phyloP scores from a whole-genome alignment of 2,797 vertebrate genomes.

The Pangasius krempfi region DNA sequence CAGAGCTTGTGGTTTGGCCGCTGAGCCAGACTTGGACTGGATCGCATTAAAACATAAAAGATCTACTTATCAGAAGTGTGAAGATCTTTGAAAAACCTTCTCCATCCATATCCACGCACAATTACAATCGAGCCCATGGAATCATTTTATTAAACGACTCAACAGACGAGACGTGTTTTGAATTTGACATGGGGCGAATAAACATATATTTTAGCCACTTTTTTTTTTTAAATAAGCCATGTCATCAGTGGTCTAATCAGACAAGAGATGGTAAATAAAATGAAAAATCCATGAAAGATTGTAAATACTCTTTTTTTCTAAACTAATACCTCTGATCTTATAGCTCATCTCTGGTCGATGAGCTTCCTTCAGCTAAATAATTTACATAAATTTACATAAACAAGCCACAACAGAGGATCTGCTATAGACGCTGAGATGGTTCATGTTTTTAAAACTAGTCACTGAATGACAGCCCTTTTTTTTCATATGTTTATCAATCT shows the following conservation, averaged over 20 bases:
- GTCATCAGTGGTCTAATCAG: not conserved
- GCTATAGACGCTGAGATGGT: not conserved
- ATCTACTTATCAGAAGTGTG: conserved; percentile 13
- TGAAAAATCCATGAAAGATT: not conserved
- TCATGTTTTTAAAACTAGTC: not conserved
- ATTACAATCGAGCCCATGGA: not conserved
- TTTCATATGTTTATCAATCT: not conserved
- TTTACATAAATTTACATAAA: not conserved
- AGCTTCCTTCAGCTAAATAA: not conserved
- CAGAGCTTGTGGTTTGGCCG: conserved; percentile 24
- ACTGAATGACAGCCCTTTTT: no score
- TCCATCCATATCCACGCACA: no score
- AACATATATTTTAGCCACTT: not conserved
- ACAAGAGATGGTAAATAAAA: not conserved
- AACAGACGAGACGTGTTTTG: not conserved
- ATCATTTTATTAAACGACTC: not conserved
- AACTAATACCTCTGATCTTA: not conserved
- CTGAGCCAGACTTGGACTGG: conserved; percentile 7
- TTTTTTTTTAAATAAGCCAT: not conserved
- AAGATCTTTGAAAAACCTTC: conserved; percentile 4
- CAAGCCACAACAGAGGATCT: not conserved
- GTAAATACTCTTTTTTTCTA: not conserved
- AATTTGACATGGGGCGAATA: not conserved
- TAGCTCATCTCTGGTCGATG: not conserved
- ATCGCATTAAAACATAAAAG: conserved; percentile 15